phyloP scores from a whole-genome alignment of 2,113 vertebrate species.

The Serilophus lunatus region DNA sequence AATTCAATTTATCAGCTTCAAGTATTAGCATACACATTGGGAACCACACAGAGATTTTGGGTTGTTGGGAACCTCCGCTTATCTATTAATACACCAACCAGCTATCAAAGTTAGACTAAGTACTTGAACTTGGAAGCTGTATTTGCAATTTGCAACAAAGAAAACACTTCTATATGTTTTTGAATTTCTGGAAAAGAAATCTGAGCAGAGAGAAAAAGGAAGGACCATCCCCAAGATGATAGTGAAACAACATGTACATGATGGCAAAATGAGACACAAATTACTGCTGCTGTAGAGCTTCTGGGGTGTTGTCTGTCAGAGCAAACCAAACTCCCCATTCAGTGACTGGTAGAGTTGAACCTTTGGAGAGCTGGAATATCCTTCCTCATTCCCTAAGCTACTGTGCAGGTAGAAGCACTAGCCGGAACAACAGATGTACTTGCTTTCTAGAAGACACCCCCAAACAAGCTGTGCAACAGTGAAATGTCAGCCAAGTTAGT shows the following conservation, averaged over 20 bases:
- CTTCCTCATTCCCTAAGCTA: background rate
- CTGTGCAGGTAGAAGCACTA: background rate
- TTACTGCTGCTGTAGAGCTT: background rate
- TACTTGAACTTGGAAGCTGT: background rate
- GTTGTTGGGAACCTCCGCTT: background rate
- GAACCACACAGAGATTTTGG: background rate
- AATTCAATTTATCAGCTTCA: background rate
- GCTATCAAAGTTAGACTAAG: background rate
- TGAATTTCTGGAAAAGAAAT: background rate
- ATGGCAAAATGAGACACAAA: background rate
- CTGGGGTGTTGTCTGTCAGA: background rate
- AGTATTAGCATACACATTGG: background rate
- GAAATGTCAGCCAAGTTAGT: background rate
- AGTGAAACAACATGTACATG: rapidly evolving
- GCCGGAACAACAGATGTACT: background rate
- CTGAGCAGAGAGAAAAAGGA: background rate
- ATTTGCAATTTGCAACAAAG: background rate
- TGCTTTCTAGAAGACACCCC: background rate
- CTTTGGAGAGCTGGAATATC: background rate
- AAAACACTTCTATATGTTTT: background rate
- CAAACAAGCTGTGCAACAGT: background rate
- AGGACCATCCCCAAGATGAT: background rate
- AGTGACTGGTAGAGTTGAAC: background rate
- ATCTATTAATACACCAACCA: background rate
- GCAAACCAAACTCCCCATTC: background rate